Evolutionary conservation across 2,888 invertebrate species (phyloP).

Genomic region (Lamellibrachia satsuma): DNA sequence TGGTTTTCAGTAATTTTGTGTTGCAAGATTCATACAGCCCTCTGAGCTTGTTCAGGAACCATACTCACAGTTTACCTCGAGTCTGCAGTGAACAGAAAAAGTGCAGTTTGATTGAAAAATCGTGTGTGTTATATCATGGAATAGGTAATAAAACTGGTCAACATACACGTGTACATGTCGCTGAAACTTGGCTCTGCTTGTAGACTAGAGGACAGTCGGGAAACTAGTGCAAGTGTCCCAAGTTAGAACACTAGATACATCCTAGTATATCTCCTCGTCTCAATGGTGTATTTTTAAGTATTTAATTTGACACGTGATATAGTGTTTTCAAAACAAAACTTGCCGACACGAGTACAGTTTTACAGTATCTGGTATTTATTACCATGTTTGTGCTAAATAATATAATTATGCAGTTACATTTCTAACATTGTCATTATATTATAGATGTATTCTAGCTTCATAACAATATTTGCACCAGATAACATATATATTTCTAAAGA

Average conservation of each 20-base stretch:
- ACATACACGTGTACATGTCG: background rate
- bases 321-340: background rate
- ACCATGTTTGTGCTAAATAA: background rate
- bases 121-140: background rate
- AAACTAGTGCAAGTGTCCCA: background rate
- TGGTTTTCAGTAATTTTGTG: background rate
- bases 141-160: background rate
- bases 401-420: conserved; percentile 1
- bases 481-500: background rate
- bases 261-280: no score
- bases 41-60: background rate
- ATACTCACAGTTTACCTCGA: background rate
- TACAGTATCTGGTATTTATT: background rate
- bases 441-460: background rate
- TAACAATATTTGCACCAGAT: background rate
- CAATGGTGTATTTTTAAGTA: background rate
- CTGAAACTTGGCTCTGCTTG: background rate
- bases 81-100: background rate
- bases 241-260: no score
- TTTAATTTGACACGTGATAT: background rate
- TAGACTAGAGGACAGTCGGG: background rate
- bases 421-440: background rate
- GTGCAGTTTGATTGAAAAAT: background rate
- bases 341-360: background rate
- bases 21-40: background rate